Base-by-base conservation (phyloP, 2,888 invertebrate genomes). In the Mylabris sibirica region DNA sequence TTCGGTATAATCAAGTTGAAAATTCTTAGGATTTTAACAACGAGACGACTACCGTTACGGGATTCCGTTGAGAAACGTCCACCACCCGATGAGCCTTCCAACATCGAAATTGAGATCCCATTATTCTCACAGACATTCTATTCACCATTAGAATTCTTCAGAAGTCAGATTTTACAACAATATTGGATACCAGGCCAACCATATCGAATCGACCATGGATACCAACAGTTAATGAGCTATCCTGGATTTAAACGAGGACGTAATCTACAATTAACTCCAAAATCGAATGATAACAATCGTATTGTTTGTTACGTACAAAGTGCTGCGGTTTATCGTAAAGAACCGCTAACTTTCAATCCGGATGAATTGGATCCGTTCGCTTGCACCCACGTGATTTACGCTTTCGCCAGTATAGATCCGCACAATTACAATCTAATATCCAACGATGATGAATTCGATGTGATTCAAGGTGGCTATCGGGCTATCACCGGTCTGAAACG, bases 321-420 rank as follows among this genome's bases (percentile, higher is more conserved):
- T 0, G 88, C 88, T 85, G 89, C 92, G 3, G 88, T 88, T 3
- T 91, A 92, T 81, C 86, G 93, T 61, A 87, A 88, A 59, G 90
- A 91, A 35, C 92, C 92, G 0, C 86, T 91, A 65, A 87, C 89
- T 0, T 90, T 93, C 79, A 88, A 88, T 0, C 88, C 91, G 0
- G 87, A 88, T 24, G 87, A 91, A 64, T 83, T 92, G 59, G 91
- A 93, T 20, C 87, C 88, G 3, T 88, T 89, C 72, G 86, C 88
- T 41, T 94, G 94, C 83, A 92, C 92, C 2, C 93, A 94, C 79
- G 84, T 93, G 1, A 88, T 93, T 71, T 94, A 93, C 79, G 90
- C 90, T 1, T 92, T 90, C 74, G 92, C 93, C 6, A 88, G 89
- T 2, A 84, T 94, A 71, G 91, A 93, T 78, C 90, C 91, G 0